Evolutionary conservation across 2,797 vertebrate genomes (phyloP), one percentile per base, ranked within the genome.

Genomic region (Acrossocheilus fasciatus): DNA sequence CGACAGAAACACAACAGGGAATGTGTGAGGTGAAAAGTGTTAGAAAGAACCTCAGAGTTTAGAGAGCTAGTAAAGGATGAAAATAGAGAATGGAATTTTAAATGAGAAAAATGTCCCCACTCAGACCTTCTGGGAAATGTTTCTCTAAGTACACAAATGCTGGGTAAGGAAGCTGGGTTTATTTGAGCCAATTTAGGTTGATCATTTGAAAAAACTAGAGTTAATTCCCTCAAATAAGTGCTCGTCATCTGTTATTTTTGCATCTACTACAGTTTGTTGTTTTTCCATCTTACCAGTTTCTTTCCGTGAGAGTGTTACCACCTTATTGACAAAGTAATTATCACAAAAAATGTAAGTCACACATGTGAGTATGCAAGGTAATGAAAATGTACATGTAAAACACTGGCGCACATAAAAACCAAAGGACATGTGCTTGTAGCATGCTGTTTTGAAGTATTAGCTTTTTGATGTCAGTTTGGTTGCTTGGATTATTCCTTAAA

Each of bases 1-100:
- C 70, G 17, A 87, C 59, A 90, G 10, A 90, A 6, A 84, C 54
- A 88, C 41, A 20, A 30, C 4, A 81, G 69, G 36, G 45, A 77
- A 15, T 34, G 14, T 20, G 20, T n/a, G 30, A 23, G 64, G 57
- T 4, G 2, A 57, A n/a, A 69, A 75, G 26, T 36, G n/a, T 54
- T 15, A 79, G 18, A 26, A n/a, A 79, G 45, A 43, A 45, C 36
- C 9, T 7, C 10, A 69, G 50, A 77, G n/a, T 20, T 70, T 18
- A 23, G 9, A 54, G 80, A 72, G 43, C 15, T 41, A 41, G 17
- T 39, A 34, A 15, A 4, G 15, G 43, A 47, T 45, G 14, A 20
- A 36, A 10, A 54, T 36, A 76, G 30, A 54, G 54, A 76, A 6
- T 10, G 14, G 2, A 10, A 50, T 50, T 30, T 10, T 76, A 20